These are phyloP conservation scores for Cetoscarus ocellatus DNA, from an alignment of 2,797 vertebrate genomes.

Conservation along the genomic window DNA sequence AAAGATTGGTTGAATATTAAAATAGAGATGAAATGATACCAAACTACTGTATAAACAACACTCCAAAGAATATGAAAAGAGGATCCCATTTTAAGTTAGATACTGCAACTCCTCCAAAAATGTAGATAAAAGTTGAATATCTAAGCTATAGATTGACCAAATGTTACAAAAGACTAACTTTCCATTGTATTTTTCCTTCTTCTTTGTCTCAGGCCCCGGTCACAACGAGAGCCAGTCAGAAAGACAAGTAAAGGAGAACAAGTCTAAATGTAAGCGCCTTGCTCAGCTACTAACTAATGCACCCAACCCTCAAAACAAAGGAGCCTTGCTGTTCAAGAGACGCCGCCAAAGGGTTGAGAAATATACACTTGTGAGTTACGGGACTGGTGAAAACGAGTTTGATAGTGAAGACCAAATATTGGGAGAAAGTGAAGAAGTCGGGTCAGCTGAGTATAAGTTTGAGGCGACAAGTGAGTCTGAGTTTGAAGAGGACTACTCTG, in stretches of 20 bases:
- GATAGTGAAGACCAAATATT: conserved; percentile 81
- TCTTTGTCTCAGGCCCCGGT: conserved; percentile 82
- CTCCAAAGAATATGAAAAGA: not conserved
- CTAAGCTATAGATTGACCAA: no score
- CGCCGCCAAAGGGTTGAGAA: conserved; percentile 91
- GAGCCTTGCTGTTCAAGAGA: conserved; percentile 94
- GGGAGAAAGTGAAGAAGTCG: conserved; percentile 79
- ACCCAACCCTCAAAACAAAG: conserved; percentile 91
- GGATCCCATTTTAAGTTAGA: not conserved
- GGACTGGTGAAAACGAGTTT: conserved; percentile 86
- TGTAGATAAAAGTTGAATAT: no score
- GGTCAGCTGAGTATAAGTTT: conserved; percentile 82
- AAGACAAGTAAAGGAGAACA: conserved; percentile 92
- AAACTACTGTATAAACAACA: not conserved
- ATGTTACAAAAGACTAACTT: not conserved
- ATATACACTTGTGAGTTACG: conserved; percentile 94
- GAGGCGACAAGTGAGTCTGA: conserved; percentile 89
- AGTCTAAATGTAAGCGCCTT: conserved; percentile 95
- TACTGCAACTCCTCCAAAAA: no score
- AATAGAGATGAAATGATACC: not conserved
- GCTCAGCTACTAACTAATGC: conserved; percentile 90
- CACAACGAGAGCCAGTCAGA: conserved; percentile 91
- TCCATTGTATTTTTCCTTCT: conserved; percentile 4
- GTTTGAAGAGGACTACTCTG: conserved; percentile 87
- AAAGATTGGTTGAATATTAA: not conserved